Conservation (phyloP, 2,888 invertebrate species). For the Helleia helle region DNA sequence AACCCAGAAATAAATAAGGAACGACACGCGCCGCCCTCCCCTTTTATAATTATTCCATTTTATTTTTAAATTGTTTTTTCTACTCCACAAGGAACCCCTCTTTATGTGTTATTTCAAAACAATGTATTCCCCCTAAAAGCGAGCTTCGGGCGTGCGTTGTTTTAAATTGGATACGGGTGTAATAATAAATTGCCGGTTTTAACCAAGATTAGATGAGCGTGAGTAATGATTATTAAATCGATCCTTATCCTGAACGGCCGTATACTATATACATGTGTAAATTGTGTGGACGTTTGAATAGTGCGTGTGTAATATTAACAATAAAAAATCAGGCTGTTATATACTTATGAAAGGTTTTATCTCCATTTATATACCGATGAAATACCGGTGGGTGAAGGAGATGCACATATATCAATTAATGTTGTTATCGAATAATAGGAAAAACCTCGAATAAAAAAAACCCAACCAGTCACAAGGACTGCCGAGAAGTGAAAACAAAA, state of each 20-base stretch:
- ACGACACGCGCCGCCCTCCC: slow-evolving; percentile 67
- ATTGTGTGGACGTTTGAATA: no score
- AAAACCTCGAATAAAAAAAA: no score
- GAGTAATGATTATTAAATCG: slow-evolving; percentile 72
- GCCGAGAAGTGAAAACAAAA: no score
- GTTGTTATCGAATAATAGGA: no score
- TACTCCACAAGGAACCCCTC: slow-evolving; percentile 62
- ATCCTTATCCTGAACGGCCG: slow-evolving; percentile 36
- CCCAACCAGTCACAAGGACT: no score
- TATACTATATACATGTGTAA: background rate
- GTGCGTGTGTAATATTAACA: no score
- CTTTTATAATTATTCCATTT: slow-evolving; percentile 71
- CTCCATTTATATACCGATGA: no score
- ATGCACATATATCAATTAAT: no score
- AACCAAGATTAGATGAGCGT: slow-evolving; percentile 55
- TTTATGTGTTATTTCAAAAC: slow-evolving; percentile 55
- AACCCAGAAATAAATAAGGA: slow-evolving; percentile 60
- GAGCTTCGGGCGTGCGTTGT: slow-evolving; percentile 55
- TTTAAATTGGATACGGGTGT: slow-evolving; percentile 74
- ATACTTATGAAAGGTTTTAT: no score
- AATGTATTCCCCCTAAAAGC: slow-evolving; percentile 51
- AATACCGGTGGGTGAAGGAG: no score
- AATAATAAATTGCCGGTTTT: slow-evolving; percentile 72
- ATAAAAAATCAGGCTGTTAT: no score
- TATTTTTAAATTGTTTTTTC: slow-evolving; percentile 75